Conservation (phyloP, 2,797 vertebrate genomes). For the Lindbergichthys nudifrons region DNA sequence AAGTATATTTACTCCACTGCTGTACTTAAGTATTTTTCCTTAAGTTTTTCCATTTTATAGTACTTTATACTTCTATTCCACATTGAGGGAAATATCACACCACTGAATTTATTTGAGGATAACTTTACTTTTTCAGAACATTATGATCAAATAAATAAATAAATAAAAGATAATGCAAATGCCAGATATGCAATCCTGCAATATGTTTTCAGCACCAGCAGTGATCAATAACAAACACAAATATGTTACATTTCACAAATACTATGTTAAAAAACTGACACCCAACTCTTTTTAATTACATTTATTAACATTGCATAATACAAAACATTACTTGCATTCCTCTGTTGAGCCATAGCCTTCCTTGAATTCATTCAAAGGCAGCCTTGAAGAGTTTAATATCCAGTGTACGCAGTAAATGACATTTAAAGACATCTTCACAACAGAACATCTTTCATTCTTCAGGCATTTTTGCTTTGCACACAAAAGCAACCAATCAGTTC, state of each 20-base stretch:
- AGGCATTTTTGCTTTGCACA: conserved; percentile 57
- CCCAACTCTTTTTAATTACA: conserved; percentile 33
- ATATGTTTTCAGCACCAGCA: background rate
- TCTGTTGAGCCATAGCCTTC: conserved; percentile 31
- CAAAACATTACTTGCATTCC: conserved; percentile 60
- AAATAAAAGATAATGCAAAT: too few species aligned
- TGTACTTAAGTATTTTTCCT: background rate
- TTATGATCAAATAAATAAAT: too few species aligned
- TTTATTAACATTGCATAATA: conserved; percentile 65
- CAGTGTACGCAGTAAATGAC: conserved; percentile 40
- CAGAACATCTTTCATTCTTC: conserved; percentile 27
- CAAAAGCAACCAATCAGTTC: conserved; percentile 66
- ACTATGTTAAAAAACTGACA: background rate
- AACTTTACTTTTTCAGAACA: background rate
- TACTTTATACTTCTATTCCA: background rate
- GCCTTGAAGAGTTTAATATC: conserved; percentile 28
- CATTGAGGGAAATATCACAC: background rate
- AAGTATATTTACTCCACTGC: background rate
- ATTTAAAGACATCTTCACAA: conserved; percentile 50
- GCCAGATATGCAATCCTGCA: background rate
- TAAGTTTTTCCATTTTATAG: background rate
- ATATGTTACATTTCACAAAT: background rate
- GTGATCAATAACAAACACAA: background rate
- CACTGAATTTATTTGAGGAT: background rate
- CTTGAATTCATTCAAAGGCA: conserved; percentile 47